Evolutionary conservation across 2,113 vertebrate species (phyloP).

Genomic region (Macaca nemestrina): DNA sequence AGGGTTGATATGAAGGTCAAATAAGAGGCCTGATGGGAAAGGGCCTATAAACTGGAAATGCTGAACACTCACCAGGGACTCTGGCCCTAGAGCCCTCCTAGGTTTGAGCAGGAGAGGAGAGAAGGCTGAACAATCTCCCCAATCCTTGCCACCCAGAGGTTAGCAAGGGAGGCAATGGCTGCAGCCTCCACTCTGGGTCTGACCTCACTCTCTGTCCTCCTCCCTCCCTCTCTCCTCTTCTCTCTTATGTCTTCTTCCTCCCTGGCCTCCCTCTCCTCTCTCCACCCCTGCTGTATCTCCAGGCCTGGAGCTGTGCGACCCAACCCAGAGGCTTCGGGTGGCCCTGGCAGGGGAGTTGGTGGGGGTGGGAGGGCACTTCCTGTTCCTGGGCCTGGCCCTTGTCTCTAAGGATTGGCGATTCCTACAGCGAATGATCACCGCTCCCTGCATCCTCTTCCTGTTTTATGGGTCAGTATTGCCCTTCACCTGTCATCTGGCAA

Average conservation of each 20-base stretch:
- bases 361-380: constrained; percentile 89
- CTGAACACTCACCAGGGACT: not conserved
- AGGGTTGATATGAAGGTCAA: constrained; percentile 35
- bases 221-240: not conserved
- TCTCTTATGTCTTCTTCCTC: not conserved
- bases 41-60: not conserved
- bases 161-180: constrained; percentile 40
- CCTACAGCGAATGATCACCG: constrained; percentile 89
- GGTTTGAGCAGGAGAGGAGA: constrained; percentile 21
- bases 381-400: constrained; percentile 90
- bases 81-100: not conserved
- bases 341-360: constrained; percentile 89
- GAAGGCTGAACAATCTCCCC: not conserved
- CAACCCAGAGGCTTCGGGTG: constrained; percentile 87
- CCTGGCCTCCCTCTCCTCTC: constrained; percentile 30
- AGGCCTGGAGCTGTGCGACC: constrained; percentile 93
- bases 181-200: constrained; percentile 38
- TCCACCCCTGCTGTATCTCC: constrained; percentile 55
- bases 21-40: constrained; percentile 21
- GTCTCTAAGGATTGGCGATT: constrained; percentile 92
- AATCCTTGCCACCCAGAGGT: not conserved
- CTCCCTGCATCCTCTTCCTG: constrained; percentile 90
- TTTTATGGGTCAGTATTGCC: constrained; percentile 86
- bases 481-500: not conserved
- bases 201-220: constrained; percentile 49